These are phyloP conservation scores for Girardinus metallicus DNA, from an alignment of 2,797 vertebrate species.

Conservation along the genomic window DNA sequence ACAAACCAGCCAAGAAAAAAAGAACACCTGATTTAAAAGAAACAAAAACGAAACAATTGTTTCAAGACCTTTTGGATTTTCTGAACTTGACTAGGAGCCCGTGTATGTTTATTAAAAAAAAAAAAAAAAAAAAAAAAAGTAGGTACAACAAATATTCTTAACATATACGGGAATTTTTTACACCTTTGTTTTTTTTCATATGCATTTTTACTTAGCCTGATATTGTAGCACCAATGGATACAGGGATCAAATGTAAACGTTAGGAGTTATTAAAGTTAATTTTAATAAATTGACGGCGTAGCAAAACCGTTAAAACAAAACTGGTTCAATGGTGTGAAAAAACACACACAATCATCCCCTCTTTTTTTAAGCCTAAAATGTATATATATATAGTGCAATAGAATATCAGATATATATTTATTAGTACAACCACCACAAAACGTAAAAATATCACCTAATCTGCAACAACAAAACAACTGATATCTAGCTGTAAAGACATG, in stretches of 20 bases:
- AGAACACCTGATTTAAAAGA: constrained; percentile 18
- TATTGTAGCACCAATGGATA: not conserved
- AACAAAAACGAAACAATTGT: not conserved
- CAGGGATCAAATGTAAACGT: not conserved
- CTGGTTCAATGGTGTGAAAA: not conserved
- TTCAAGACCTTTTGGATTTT: not conserved
- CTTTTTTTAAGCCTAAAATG: no score
- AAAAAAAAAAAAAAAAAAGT: not conserved
- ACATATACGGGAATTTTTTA: not conserved
- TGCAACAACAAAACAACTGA: not conserved
- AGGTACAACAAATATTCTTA: not conserved
- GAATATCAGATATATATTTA: not conserved
- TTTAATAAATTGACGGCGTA: not conserved
- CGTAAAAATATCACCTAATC: not conserved
- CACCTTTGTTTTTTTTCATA: not conserved
- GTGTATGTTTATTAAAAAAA: not conserved
- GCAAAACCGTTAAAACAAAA: not conserved
- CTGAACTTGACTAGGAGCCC: not conserved
- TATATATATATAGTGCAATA: not conserved
- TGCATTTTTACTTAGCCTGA: not conserved
- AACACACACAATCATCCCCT: not conserved
- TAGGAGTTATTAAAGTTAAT: not conserved
- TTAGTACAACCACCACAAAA: not conserved
- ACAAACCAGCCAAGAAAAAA: constrained; percentile 10
- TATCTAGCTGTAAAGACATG: not conserved